Base-by-base conservation (phyloP, 2,797 vertebrate genomes). In the Atherinosoma microstoma region DNA sequence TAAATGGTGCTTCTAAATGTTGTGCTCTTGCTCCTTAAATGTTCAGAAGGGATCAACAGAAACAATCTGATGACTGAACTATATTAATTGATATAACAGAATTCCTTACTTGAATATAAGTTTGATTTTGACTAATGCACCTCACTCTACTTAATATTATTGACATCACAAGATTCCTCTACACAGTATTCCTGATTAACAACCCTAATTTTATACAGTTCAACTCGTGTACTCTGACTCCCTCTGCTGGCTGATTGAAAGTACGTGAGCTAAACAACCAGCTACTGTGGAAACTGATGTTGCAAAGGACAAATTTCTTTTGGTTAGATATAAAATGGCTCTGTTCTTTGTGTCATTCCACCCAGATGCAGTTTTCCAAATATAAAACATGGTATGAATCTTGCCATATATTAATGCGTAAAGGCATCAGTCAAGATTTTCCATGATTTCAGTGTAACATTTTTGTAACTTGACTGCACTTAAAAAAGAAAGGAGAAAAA, bases 221-320 rank as follows among this genome's bases (percentile, higher is more conserved):
- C 3, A 7, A 78, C 35, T 51, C 4, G 27, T 83, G 78, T 73
- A 16, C 75, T 89, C 51, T 80, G 63, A 67, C 87, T 78, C 91
- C 89, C 88, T 78, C 89, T 89, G 20, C 70, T 85, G 91, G 79
- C 54, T 38, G 58, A 56, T n/a, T 64, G 10, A 47, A 47, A 3
- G 18, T 47, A 47, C 2, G 20, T 8, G 16, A 42, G 42, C 18
- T 45, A n/a, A 45, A 6, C 45, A 16, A 62, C 38, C 13, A 38
- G 18, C 16, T 22, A 18, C 27, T 56, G 53, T 5, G 4, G 27
- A 18, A 61, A 42, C 22, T 22, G 24, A 5, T 4, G 1, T 40
- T 15, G 1, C n/a, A 38, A 1, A 27, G 34, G 6, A n/a, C 40
- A 0, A 6, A 4, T 11, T 22, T 53, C 27, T 12, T 12, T 53